These are phyloP conservation scores for Apteryx mantelli DNA, from an alignment of 2,113 vertebrate species.

Conservation along the genomic window DNA sequence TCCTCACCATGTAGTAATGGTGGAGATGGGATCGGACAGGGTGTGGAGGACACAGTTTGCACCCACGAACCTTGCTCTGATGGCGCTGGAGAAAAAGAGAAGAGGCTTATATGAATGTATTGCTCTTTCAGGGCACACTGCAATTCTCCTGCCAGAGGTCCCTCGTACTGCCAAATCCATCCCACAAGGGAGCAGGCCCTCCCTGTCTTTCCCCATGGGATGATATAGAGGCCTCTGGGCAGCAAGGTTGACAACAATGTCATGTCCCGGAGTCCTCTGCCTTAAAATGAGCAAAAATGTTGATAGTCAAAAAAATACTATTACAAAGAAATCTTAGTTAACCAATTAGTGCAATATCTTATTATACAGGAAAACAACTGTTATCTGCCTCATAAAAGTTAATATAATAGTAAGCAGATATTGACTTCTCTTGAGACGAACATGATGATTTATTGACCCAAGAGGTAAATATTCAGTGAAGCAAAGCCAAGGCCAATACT, in stretches of 20 bases:
- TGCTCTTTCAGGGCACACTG: neutral
- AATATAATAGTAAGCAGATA: constrained; percentile 67
- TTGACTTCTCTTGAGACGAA: constrained; percentile 53
- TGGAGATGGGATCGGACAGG: neutral
- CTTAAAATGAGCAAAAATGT: neutral
- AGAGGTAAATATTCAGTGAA: constrained; percentile 62
- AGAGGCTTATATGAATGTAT: neutral
- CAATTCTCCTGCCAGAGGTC: neutral
- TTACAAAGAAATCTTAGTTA: constrained; percentile 32
- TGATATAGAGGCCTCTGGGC: neutral
- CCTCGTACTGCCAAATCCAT: neutral
- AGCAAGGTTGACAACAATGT: too few relatives aligned
- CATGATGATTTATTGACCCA: constrained; percentile 66
- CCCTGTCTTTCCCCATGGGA: neutral
- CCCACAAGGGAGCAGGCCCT: neutral
- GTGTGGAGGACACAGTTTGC: neutral
- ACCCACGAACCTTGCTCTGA: neutral
- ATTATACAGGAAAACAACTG: constrained; percentile 21
- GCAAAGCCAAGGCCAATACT: constrained; percentile 60
- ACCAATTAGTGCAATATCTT: constrained; percentile 32
- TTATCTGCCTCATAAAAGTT: constrained; percentile 55
- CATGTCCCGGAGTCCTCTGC: too few relatives aligned
- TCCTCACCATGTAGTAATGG: neutral
- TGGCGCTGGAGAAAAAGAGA: neutral
- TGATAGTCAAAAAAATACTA: neutral